Evolutionary conservation across 2,888 invertebrate genomes (phyloP).

Genomic region (Eulithis testata): DNA sequence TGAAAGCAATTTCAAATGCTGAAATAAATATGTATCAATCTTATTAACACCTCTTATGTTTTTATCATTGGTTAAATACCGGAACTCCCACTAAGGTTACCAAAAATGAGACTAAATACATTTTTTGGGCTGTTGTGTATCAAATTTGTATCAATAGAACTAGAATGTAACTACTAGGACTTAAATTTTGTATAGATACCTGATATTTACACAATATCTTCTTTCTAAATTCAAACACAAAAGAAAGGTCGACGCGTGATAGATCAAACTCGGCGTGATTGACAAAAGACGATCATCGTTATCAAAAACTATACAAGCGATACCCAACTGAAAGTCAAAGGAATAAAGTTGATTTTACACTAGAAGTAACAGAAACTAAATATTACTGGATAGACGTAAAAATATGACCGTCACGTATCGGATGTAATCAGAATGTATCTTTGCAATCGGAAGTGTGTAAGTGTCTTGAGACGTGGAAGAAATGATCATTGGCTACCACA

Average conservation of each 20-base stretch:
- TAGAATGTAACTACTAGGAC: too few relatives aligned
- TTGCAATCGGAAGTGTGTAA: conserved; percentile 35
- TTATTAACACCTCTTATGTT: too few relatives aligned
- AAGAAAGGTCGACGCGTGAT: not conserved
- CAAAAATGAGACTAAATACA: too few relatives aligned
- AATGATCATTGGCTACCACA: conserved; percentile 23
- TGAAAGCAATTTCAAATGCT: too few relatives aligned
- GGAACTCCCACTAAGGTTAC: too few relatives aligned
- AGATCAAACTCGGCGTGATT: not conserved
- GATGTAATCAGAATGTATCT: conserved; percentile 39
- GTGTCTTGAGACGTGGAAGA: conserved; percentile 32
- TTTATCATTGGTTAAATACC: too few relatives aligned
- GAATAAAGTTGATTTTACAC: not conserved
- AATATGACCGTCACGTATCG: conserved; percentile 48
- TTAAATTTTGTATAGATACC: too few relatives aligned
- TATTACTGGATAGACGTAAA: conserved; percentile 29
- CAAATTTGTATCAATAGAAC: too few relatives aligned
- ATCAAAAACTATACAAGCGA: not conserved
- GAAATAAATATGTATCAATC: too few relatives aligned
- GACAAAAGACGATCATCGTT: conserved; percentile 1
- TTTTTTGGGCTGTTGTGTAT: too few relatives aligned
- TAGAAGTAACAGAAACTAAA: conserved; percentile 10
- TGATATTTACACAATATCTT: not conserved
- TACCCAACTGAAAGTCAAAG: not conserved
- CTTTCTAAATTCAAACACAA: not conserved